Evolutionary conservation across 2,888 invertebrate genomes (phyloP), one percentile per base, ranked within the genome.

Genomic region (Archips xylosteana): DNA sequence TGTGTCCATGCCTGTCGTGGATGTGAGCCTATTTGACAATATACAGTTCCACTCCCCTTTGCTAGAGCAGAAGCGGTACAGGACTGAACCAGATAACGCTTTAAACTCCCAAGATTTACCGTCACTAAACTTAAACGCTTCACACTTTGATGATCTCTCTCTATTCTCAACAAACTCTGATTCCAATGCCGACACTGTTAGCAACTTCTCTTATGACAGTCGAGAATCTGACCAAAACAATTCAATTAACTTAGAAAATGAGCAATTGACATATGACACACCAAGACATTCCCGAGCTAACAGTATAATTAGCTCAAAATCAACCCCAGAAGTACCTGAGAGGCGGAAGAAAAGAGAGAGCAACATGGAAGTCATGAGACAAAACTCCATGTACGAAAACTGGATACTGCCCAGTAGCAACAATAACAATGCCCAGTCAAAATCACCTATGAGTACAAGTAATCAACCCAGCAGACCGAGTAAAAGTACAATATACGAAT

Each of bases 401-500:
- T 92, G 90, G 92, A 88, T 85, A 13, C 75, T 92, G 73, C 89
- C 91, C 63, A 79, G 82, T 70, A 64, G 76, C 81, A 72, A 76
- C 81, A 72, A 76, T 15, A 79, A 74, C 62, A 77, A 78, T 51
- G 49, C 76, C 23, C 80, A 76, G 51, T 76, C 75, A 61, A 78
- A 59, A 8, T 61, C 70, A 42, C 51, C 62, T 49, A 49, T 49
- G 59, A 68, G 34, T 72, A 75, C 12, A 9, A 69, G 63, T 75
- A 74, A 71, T 51, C 8, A 45, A 70, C 34, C 78, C 81, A 75
- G 66, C 63, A 85, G 89, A 59, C 79, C 89, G 0, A 94, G 95
- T 70, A 92, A 95, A 79, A 96, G 96, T 82, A 95, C 97, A n/a
- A 95, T 97, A 65, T 94, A 95, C 84, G 96, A 97, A 87, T 97